Percentiles rank a stretch among this genome's conserved stretches.
phyloP scores from a whole-genome alignment of 2,888 invertebrate species.

The Leptinotarsa haldemani region DNA sequence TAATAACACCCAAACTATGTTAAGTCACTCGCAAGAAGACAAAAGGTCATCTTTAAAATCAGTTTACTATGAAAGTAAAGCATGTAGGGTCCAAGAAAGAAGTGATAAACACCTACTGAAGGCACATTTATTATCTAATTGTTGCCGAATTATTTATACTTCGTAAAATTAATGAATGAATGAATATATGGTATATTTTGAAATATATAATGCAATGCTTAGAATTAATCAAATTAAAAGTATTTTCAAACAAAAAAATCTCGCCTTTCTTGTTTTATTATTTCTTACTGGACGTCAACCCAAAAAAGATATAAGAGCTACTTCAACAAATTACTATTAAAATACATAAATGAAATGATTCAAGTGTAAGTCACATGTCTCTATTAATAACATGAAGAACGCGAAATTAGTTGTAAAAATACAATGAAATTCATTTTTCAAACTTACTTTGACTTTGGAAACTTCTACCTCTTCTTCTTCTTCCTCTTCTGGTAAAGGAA shows the following conservation, averaged over 20 bases:
- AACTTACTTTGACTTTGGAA: slow-evolving; percentile 55
- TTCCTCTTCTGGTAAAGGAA: slow-evolving; percentile 46
- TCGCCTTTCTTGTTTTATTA: neutral
- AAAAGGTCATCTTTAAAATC: slow-evolving; percentile 19
- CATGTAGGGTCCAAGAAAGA: neutral
- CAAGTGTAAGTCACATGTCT: slow-evolving; percentile 40
- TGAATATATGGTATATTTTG: too few species aligned
- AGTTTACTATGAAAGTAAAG: neutral
- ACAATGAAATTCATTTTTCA: slow-evolving; percentile 28
- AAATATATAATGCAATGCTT: too few species aligned
- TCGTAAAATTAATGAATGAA: neutral
- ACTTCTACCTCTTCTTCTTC: slow-evolving; percentile 49
- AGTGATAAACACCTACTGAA: neutral
- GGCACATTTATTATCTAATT: too few species aligned
- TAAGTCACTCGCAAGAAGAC: neutral
- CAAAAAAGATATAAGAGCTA: slow-evolving; percentile 1
- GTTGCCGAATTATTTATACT: neutral
- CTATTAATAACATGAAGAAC: slow-evolving; percentile 40
- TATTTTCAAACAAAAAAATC: neutral
- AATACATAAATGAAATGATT: slow-evolving; percentile 20
- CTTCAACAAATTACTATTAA: slow-evolving; percentile 21
- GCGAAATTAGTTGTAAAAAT: slow-evolving; percentile 40
- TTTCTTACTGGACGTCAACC: slow-evolving; percentile 7
- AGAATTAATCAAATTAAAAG: too few species aligned
- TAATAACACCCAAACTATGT: slow-evolving; percentile 26